Evolutionary conservation across 2,797 vertebrate genomes (phyloP).

Genomic region (Sebastes hubbsi): DNA sequence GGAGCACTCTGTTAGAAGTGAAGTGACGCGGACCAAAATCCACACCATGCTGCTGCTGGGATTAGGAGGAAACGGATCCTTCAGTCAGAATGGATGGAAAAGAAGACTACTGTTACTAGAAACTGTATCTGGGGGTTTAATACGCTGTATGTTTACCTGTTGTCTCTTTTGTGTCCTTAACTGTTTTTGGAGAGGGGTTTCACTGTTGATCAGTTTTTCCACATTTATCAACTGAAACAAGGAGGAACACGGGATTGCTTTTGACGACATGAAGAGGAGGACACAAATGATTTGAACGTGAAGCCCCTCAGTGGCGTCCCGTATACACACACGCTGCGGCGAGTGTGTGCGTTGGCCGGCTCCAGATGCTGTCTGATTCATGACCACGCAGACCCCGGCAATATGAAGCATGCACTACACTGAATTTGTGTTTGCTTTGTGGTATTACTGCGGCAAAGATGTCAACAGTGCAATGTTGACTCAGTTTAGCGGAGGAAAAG

Average conservation of each 20-base stretch:
- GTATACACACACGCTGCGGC: slow-evolving; percentile 33
- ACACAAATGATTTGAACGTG: background rate
- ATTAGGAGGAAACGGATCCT: slow-evolving; percentile 60
- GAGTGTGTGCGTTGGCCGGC: background rate
- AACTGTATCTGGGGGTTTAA: slow-evolving; percentile 36
- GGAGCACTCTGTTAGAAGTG: slow-evolving; percentile 78
- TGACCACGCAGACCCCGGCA: slow-evolving; percentile 38
- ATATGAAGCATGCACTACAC: slow-evolving; percentile 48
- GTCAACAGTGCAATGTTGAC: slow-evolving; percentile 37
- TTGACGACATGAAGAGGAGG: background rate
- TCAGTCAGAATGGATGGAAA: slow-evolving; percentile 60
- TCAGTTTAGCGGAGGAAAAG: background rate
- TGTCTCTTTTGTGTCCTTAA: slow-evolving; percentile 64
- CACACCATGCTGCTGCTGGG: slow-evolving; percentile 77
- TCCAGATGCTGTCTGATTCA: slow-evolving; percentile 17
- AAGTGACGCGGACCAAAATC: slow-evolving; percentile 80
- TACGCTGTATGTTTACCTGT: slow-evolving; percentile 62
- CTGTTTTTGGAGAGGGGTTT: slow-evolving; percentile 31
- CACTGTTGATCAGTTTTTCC: slow-evolving; percentile 12
- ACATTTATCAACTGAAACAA: background rate
- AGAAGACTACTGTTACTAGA: slow-evolving; percentile 39
- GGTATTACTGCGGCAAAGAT: slow-evolving; percentile 17
- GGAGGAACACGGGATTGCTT: background rate
- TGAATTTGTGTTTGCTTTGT: slow-evolving; percentile 39
- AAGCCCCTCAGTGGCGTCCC: slow-evolving; percentile 17